These are phyloP conservation scores for Drosophila incognita DNA, from an alignment of 2,888 invertebrate species.

Conservation along the genomic window DNA sequence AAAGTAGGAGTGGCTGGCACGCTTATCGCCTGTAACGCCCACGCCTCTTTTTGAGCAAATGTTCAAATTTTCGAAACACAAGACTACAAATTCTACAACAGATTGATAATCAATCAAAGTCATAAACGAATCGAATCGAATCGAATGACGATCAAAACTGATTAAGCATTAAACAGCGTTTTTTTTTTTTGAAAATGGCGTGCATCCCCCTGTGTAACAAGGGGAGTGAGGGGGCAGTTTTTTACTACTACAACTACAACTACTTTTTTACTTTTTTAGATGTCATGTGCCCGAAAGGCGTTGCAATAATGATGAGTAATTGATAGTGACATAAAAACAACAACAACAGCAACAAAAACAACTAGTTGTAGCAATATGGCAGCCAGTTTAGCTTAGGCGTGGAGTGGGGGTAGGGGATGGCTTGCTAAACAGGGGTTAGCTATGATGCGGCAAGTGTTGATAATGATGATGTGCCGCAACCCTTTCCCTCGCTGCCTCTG, in stretches of 20 bases:
- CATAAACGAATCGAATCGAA: slow-evolving; percentile 70
- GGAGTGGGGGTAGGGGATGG: slow-evolving; percentile 15
- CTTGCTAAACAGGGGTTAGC: slow-evolving; percentile 32
- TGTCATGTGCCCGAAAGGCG: slow-evolving; percentile 45
- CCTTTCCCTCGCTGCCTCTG: slow-evolving; percentile 20
- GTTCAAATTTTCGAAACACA: slow-evolving; percentile 46
- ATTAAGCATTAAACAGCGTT: slow-evolving; percentile 53
- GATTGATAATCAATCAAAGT: slow-evolving; percentile 83
- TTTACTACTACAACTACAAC: slow-evolving; percentile 5
- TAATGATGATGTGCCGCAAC: slow-evolving; percentile 67
- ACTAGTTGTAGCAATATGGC: slow-evolving; percentile 49
- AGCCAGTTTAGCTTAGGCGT: slow-evolving; percentile 27
- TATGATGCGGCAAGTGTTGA: slow-evolving; percentile 65
- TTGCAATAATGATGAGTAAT: slow-evolving; percentile 79
- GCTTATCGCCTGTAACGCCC: slow-evolving; percentile 7
- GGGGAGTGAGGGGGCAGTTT: slow-evolving; percentile 4
- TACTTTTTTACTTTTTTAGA: background rate
- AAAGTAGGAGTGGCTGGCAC: slow-evolving; percentile 28
- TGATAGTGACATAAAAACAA: slow-evolving; percentile 74
- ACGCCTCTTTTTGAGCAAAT: slow-evolving; percentile 51
- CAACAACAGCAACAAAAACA: slow-evolving; percentile 25
- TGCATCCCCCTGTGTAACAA: slow-evolving; percentile 33
- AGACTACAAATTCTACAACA: slow-evolving; percentile 66
- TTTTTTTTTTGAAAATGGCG: slow-evolving; percentile 40
- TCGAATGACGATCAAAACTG: slow-evolving; percentile 54